Evolutionary conservation across 2,797 vertebrate genomes (phyloP).

Genomic region (Rhadinocentrus ornatus): DNA sequence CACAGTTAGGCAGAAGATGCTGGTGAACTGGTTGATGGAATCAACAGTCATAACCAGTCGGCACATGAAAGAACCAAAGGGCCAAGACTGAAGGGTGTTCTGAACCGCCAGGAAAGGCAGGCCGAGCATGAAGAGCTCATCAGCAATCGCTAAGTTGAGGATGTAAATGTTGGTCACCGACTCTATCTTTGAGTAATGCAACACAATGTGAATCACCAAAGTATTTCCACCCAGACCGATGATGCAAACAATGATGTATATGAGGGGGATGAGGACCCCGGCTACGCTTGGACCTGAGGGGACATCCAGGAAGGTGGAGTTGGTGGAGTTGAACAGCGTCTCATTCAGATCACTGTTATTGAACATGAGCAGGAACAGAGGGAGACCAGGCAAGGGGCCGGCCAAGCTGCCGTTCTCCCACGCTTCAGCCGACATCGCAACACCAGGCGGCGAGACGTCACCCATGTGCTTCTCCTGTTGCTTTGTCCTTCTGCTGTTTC

Average conservation of each 20-base stretch:
- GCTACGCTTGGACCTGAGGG: conserved; percentile 66
- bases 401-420: conserved; percentile 76
- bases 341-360: conserved; percentile 74
- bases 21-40: conserved; percentile 97
- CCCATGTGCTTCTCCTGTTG: conserved; percentile 38
- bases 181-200: conserved; percentile 94
- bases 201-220: conserved; percentile 94
- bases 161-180: conserved; percentile 99
- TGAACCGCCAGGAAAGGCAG: conserved; percentile 95
- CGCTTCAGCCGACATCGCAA: conserved; percentile 51
- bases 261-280: conserved; percentile 82
- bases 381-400: conserved; percentile 33
- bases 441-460: conserved; percentile 31
- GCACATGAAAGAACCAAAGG: conserved; percentile 93
- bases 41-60: conserved; percentile 94
- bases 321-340: conserved; percentile 69
- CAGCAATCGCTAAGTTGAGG: conserved; percentile 94
- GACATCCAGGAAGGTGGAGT: conserved; percentile 34
- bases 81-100: conserved; percentile 93
- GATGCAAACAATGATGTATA: conserved; percentile 92
- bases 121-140: conserved; percentile 95
- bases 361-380: conserved; percentile 59
- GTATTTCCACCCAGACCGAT: conserved; percentile 92
- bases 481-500: conserved; percentile 57
- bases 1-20: conserved; percentile 95